Percentiles rank a stretch among this genome's conserved stretches.
Conservation (phyloP, 1,140 invertebrate species). For the Watersipora subatra region DNA sequence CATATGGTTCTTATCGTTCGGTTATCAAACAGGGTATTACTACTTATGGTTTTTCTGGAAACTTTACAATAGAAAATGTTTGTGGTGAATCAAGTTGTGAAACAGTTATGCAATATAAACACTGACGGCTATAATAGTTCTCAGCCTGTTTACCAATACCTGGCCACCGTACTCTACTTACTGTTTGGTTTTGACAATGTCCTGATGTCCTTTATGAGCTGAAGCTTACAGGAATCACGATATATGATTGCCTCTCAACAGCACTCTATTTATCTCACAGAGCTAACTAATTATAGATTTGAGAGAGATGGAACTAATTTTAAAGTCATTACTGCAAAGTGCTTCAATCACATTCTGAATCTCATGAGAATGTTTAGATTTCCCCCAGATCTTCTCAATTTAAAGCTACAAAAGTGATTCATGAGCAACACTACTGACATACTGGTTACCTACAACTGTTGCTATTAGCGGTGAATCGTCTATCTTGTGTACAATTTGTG, state of each 20-base stretch:
- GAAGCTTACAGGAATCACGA: background rate
- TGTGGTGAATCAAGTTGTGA: constrained; percentile 3
- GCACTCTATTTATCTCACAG: background rate
- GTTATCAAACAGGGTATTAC: too few relatives aligned
- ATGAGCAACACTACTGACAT: background rate
- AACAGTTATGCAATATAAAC: constrained; percentile 10
- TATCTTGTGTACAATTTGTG: background rate
- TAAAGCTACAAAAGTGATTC: background rate
- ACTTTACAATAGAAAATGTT: background rate
- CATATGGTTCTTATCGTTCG: too few relatives aligned
- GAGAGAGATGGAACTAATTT: background rate
- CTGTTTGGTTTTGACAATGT: constrained; percentile 17
- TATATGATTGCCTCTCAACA: background rate
- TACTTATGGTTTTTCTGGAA: background rate
- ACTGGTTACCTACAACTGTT: background rate
- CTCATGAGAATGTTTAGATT: too few relatives aligned
- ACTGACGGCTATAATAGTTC: constrained; percentile 15
- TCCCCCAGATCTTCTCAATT: background rate
- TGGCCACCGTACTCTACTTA: constrained; percentile 33
- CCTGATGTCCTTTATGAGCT: constrained; percentile 12
- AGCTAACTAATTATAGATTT: background rate
- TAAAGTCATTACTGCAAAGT: background rate
- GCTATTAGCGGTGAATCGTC: background rate
- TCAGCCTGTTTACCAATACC: constrained; percentile 24
- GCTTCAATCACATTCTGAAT: too few relatives aligned